Percentiles rank a stretch among this genome's conserved stretches.
These are phyloP conservation scores for Brachionus koreanus DNA, from an alignment of 1,140 invertebrate species.

Conservation along the genomic window DNA sequence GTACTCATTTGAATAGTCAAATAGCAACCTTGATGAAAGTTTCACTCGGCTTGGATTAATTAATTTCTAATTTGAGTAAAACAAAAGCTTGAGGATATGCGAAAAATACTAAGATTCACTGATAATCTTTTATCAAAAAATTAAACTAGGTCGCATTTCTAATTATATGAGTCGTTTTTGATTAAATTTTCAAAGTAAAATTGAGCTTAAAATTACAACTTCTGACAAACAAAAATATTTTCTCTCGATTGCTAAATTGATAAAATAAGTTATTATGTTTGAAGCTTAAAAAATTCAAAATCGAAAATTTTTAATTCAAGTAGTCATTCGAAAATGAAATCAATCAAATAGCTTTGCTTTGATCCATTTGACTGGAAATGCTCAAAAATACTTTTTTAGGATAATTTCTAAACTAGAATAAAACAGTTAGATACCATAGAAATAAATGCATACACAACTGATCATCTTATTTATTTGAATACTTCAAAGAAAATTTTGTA, in stretches of 20 bases:
- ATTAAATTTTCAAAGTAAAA: not conserved
- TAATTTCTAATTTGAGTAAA: not conserved
- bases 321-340: too few species aligned
- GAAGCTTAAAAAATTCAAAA: too few species aligned
- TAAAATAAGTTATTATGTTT: too few species aligned
- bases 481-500: too few species aligned
- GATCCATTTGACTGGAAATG: too few species aligned
- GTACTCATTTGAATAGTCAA: not conserved
- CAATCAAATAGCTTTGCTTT: too few species aligned
- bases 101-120: not conserved
- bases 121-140: not conserved
- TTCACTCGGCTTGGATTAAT: not conserved
- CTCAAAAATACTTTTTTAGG: too few species aligned
- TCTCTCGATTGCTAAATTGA: not conserved
- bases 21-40: not conserved
- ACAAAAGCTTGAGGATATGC: not conserved
- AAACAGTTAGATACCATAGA: too few species aligned
- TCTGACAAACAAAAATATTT: not conserved
- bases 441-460: too few species aligned
- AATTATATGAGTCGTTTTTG: not conserved
- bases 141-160: not conserved
- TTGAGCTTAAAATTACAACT: not conserved
- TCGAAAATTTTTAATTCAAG: too few species aligned
- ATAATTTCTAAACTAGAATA: too few species aligned
- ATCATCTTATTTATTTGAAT: too few species aligned